These are phyloP conservation scores for Sardina pilchardus DNA, from an alignment of 2,113 vertebrate genomes.

Conservation along the genomic window DNA sequence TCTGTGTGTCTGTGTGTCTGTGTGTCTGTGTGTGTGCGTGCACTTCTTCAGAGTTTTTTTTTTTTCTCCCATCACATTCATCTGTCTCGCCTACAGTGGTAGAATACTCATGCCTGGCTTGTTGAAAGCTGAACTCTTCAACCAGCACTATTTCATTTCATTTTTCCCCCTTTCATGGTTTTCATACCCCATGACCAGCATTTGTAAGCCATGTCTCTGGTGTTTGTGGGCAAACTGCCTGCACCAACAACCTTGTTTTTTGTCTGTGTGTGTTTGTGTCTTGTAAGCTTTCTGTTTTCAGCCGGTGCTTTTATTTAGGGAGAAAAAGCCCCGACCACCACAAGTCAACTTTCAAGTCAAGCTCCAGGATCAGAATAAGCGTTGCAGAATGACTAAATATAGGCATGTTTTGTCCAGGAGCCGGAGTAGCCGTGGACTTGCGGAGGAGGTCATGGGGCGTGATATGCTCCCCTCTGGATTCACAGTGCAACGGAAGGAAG, in stretches of 20 bases:
- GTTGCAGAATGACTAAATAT: slow-evolving; percentile 13
- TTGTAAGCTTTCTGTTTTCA: not conserved
- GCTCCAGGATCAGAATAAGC: not conserved
- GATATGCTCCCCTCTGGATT: not conserved
- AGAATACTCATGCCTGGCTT: not conserved
- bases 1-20: not conserved
- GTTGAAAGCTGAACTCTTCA: not conserved
- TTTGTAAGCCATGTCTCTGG: not conserved
- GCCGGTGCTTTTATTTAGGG: not conserved
- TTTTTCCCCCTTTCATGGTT: not conserved
- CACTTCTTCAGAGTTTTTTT: too few species aligned
- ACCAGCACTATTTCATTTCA: not conserved
- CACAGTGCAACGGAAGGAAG: not conserved
- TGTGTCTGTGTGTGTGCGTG: not conserved
- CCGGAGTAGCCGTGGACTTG: not conserved
- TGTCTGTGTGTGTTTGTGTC: not conserved
- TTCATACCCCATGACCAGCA: not conserved
- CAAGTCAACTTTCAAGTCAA: not conserved
- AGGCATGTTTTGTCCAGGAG: slow-evolving; percentile 14
- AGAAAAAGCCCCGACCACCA: not conserved
- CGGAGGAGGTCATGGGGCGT: not conserved
- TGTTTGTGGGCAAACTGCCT: not conserved
- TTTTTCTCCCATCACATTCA: not conserved
- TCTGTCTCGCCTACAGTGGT: not conserved
- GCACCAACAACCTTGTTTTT: not conserved